phyloP scores from a whole-genome alignment of 2,888 invertebrate species.

The Tineola bisselliella region DNA sequence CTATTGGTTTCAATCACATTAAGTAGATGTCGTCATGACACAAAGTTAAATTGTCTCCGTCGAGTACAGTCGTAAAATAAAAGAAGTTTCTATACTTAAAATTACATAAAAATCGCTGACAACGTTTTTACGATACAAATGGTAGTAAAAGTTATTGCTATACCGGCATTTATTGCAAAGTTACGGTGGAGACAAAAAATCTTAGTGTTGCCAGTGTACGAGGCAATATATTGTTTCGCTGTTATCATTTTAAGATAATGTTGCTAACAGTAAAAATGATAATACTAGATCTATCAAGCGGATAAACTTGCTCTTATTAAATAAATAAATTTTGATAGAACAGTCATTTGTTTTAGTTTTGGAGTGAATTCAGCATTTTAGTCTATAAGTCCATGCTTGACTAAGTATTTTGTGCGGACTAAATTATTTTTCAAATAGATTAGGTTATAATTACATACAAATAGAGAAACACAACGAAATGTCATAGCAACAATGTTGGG shows the following conservation, averaged over 20 bases:
- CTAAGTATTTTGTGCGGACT: no score
- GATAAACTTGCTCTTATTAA: no score
- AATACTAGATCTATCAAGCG: not conserved
- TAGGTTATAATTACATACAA: no score
- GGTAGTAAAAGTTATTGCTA: not conserved
- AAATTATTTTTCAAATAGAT: no score
- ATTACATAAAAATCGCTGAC: slow-evolving; percentile 15
- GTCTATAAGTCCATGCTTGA: no score
- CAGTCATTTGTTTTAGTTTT: no score
- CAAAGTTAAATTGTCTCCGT: slow-evolving; percentile 22
- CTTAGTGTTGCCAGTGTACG: not conserved
- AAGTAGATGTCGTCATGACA: slow-evolving; percentile 5
- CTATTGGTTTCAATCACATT: not conserved
- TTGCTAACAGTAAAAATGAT: not conserved
- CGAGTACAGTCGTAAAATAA: slow-evolving; percentile 23
- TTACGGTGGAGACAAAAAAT: slow-evolving; percentile 5
- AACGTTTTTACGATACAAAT: slow-evolving; percentile 13
- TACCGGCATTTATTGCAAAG: slow-evolving; percentile 10
- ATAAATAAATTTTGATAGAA: no score
- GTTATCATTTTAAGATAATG: not conserved
- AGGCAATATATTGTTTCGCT: not conserved
- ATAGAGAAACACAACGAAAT: not conserved
- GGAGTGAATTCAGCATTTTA: no score
- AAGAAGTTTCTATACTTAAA: slow-evolving; percentile 27
- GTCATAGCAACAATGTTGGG: not conserved